Conservation (phyloP, 1,140 invertebrate genomes). For the Heliconius hewitsoni region DNA sequence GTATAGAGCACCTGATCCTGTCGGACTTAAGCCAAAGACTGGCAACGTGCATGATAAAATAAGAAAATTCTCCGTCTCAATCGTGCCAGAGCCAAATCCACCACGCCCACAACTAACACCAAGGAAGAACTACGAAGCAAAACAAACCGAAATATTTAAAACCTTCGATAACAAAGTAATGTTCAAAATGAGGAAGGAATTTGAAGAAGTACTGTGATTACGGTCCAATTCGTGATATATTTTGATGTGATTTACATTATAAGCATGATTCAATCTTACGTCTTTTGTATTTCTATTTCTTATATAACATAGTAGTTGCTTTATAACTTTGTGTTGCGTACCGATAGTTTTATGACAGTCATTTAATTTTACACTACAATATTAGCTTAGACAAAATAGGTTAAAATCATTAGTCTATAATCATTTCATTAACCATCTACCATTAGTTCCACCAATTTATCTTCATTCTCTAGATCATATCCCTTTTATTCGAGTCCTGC, state of each 20-base stretch:
- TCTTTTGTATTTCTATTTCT: conserved; percentile 17
- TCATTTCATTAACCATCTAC: background rate
- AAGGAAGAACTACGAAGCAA: conserved; percentile 45
- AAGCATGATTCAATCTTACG: conserved; percentile 12
- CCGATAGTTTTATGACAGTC: background rate
- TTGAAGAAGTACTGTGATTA: conserved; percentile 59
- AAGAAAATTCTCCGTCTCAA: conserved; percentile 67
- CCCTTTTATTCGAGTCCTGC: background rate
- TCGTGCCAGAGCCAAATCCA: conserved; percentile 47
- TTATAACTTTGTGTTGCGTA: conserved; percentile 11
- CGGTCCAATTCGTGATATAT: background rate
- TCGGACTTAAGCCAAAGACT: conserved; percentile 43
- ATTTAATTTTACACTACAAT: conserved; percentile 9
- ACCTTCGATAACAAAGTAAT: conserved; percentile 60
- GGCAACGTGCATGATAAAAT: conserved; percentile 72
- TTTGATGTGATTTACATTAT: conserved; percentile 13
- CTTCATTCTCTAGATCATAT: background rate
- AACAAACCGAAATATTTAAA: conserved; percentile 56
- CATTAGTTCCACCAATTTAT: background rate
- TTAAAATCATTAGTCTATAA: background rate
- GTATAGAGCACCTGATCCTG: conserved; percentile 44
- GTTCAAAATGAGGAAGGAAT: conserved; percentile 66
- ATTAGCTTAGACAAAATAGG: background rate
- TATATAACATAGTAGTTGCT: conserved; percentile 6
- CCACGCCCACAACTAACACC: conserved; percentile 49